Conservation (phyloP, 2,888 invertebrate genomes). For the Tiphia femorata region DNA sequence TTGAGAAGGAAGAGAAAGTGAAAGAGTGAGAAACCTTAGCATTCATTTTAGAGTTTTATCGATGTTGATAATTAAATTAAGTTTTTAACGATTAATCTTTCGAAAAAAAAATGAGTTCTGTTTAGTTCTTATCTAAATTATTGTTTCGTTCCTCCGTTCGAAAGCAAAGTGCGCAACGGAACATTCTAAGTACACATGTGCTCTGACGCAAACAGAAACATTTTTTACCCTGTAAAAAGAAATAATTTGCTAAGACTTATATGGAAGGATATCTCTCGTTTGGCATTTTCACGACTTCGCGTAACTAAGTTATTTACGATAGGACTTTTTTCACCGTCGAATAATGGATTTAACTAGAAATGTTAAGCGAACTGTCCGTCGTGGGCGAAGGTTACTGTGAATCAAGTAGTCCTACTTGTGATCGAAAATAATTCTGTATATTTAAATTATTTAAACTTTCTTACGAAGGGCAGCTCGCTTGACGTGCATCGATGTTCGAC, state of each 20-base stretch:
- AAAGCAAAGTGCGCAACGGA: constrained; percentile 13
- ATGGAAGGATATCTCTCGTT: not conserved
- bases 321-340: constrained; percentile 8
- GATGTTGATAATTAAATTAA: constrained; percentile 51
- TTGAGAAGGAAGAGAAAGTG: constrained; percentile 13
- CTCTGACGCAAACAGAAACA: too few species aligned
- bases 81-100: constrained; percentile 40
- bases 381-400: constrained; percentile 2
- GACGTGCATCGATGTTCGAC: constrained; percentile 15
- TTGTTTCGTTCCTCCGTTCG: constrained; percentile 4
- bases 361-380: constrained; percentile 18
- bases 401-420: constrained; percentile 13
- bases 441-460: constrained; percentile 16
- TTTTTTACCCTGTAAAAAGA: not conserved
- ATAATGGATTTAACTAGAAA: constrained; percentile 8
- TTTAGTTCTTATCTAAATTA: constrained; percentile 12
- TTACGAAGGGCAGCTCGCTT: constrained; percentile 17
- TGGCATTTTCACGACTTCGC: constrained; percentile 15
- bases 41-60: constrained; percentile 55
- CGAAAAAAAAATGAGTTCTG: not conserved
- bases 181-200: not conserved
- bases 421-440: constrained; percentile 15
- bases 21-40: constrained; percentile 29
- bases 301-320: constrained; percentile 42
- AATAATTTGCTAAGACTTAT: not conserved